Evolutionary conservation across 2,797 vertebrate genomes (phyloP), one percentile per base, ranked within the genome.

Genomic region (Oryzias dopingdopingensis): DNA sequence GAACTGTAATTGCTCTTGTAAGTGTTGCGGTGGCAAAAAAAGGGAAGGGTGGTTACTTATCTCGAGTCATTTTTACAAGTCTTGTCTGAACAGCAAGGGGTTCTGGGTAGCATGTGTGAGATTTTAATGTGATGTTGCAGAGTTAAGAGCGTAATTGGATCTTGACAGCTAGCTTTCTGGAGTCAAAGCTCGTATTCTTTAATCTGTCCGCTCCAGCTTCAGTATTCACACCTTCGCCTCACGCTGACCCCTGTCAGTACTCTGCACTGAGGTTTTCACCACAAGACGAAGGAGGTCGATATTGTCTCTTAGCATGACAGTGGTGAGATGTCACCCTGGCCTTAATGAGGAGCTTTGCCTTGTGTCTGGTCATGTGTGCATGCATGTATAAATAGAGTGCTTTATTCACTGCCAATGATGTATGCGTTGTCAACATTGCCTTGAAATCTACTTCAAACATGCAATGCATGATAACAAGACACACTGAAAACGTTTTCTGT

Each of bases 201-300:
- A 64, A 74, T 77, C 74, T 52, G 65, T 75, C 49, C 53, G 47
- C 15, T 59, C 71, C 42, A 71, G 74, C 74, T 85, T 77, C 81
- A 67, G 57, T 65, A 81, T 73, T 74, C 75, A 32, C 45, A 58
- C 52, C 59, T 60, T 66, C 59, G 52, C 48, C 59, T 59, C 69
- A 55, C 80, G 24, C 59, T 57, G 76, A 83, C 82, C 86, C 74
- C 79, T 72, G 81, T 79, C 80, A 67, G 52, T n/a, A 8, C 48
- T 48, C 66, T 2, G 12, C 65, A 13, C 55, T 12, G 59, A 53
- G 63, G 69, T 64, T 78, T 76, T 68, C 32, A 62, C 52, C 47
- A 43, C 6, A 52, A 74, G 71, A 76, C 48, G 47, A 54, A 70
- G 59, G 14, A 59, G 76, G 83, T 86, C 69, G 82, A 87, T 88